Percentiles rank a stretch among this genome's conserved stretches.
Evolutionary conservation across 2,888 invertebrate species (phyloP).

Genomic region (Schizaphis graminum): DNA sequence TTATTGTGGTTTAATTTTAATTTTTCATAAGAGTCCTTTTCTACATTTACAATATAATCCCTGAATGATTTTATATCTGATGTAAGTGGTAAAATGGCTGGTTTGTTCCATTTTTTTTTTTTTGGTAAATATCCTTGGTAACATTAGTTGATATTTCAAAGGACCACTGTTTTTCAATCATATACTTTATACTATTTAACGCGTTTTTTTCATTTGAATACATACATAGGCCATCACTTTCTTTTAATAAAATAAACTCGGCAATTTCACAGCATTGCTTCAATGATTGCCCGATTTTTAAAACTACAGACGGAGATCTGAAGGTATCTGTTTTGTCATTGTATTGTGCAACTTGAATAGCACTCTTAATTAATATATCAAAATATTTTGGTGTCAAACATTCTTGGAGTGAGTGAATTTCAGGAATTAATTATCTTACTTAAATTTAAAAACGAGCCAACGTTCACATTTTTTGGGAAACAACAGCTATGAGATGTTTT

Average conservation of each 20-base stretch:
- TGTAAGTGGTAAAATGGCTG: background rate
- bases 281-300: background rate
- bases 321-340: background rate
- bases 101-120: conserved; percentile 1
- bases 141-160: conserved; percentile 3
- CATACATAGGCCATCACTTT: background rate
- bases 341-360: background rate
- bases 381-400: background rate
- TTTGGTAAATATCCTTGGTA: background rate
- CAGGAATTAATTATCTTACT: background rate
- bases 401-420: background rate
- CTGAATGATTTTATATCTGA: conserved; percentile 8
- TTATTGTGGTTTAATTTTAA: background rate
- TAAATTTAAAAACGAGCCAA: background rate
- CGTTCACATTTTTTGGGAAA: conserved; percentile 1
- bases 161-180: conserved; percentile 26
- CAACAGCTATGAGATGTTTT: background rate
- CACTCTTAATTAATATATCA: background rate
- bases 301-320: background rate
- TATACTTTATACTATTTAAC: background rate
- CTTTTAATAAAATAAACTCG: background rate
- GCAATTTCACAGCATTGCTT: conserved; percentile 9
- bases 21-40: conserved; percentile 9
- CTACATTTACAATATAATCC: background rate
- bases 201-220: background rate